These are phyloP conservation scores for Bagarius yarrelli DNA, from an alignment of 2,113 vertebrate genomes.

Conservation along the genomic window DNA sequence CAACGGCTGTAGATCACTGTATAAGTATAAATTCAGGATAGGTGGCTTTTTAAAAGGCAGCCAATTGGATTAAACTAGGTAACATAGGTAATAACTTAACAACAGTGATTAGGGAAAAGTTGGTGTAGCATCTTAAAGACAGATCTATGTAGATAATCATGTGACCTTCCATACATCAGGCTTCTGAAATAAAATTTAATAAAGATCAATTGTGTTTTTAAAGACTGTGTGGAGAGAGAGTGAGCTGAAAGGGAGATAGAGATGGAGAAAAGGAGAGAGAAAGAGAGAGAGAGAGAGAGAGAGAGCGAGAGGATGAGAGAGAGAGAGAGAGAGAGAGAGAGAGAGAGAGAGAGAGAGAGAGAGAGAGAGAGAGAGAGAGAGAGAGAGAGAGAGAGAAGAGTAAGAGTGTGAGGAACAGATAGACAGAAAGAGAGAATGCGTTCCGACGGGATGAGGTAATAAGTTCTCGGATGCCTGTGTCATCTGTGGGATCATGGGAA, in stretches of 20 bases:
- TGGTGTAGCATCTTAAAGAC: not conserved
- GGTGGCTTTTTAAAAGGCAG: not conserved
- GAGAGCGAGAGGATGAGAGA: not conserved
- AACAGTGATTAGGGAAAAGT: not conserved
- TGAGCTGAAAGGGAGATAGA: not conserved
- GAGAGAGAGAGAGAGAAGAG: not conserved
- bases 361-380: not conserved
- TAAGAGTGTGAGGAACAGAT: not conserved
- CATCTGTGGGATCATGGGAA: conserved; percentile 54
- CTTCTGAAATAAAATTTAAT: not conserved
- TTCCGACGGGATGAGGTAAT: conserved; percentile 60
- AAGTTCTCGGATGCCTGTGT: conserved; percentile 44
- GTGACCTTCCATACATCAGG: not conserved
- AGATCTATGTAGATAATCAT: not conserved
- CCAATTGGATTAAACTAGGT: not conserved
- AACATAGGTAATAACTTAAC: not conserved
- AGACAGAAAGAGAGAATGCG: not conserved
- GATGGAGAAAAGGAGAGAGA: not conserved
- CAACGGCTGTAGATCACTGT: not conserved
- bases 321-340: not conserved
- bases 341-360: not conserved
- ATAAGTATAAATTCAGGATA: not conserved
- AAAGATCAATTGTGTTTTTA: not conserved
- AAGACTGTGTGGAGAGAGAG: too few species aligned
- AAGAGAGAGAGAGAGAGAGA: not conserved